phyloP scores from a whole-genome alignment of 2,113 vertebrate species.

The Solea solea region DNA sequence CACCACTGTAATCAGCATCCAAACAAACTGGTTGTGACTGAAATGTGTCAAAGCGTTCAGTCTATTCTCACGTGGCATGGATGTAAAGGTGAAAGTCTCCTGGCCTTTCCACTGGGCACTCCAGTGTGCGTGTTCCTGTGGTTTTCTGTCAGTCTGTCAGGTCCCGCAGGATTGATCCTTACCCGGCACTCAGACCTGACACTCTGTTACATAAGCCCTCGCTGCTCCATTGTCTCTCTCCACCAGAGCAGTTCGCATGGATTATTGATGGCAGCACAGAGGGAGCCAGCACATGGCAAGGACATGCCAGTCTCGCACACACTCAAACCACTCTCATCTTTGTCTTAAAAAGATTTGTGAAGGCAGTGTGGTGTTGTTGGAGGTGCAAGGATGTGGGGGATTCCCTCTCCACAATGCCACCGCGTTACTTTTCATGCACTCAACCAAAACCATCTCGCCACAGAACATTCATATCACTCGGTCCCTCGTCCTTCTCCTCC shows the following conservation, averaged over 20 bases:
- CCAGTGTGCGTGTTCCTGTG: constrained; percentile 2
- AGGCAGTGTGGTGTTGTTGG: not conserved
- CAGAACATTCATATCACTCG: constrained; percentile 4
- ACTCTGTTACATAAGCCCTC: constrained; percentile 62
- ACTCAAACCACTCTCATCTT: not conserved
- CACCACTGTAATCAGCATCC: constrained; percentile 9
- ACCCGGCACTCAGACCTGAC: constrained; percentile 40
- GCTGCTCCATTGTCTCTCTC: constrained; percentile 42
- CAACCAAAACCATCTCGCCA: not conserved
- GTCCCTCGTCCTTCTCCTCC: constrained; percentile 4
- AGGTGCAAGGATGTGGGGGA: constrained; percentile 8
- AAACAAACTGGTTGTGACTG: constrained; percentile 12
- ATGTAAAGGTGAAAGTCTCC: too few species aligned
- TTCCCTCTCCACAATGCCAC: constrained; percentile 30
- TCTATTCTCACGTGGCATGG: not conserved
- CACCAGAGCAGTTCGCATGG: constrained; percentile 48
- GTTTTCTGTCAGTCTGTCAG: constrained; percentile 16
- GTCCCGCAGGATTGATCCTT: constrained; percentile 29
- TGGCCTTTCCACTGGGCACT: not conserved
- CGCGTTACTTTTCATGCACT: constrained; percentile 1
- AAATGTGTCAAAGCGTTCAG: constrained; percentile 6
- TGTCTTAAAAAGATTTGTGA: not conserved
- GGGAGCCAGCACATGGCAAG: constrained; percentile 35
- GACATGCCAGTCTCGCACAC: constrained; percentile 34
- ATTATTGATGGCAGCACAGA: constrained; percentile 66